Conservation (phyloP, 1,140 invertebrate species). For the Drosophila neocordata region DNA sequence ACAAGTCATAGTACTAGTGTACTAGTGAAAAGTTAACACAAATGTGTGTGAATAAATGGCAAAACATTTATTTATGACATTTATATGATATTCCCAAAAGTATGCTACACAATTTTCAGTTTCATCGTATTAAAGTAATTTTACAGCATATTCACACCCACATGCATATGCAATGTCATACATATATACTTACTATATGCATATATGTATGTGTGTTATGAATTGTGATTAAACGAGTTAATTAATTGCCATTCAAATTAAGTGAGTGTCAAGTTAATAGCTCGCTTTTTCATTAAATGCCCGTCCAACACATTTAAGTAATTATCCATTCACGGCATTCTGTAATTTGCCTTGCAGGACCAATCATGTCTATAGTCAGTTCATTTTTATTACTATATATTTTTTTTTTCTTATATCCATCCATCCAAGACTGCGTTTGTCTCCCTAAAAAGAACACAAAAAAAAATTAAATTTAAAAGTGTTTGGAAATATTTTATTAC, state of each 20-base stretch:
- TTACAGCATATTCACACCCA: neutral
- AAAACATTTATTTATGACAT: slow-evolving; percentile 9
- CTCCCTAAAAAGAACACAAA: too few relatives aligned
- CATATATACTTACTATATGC: too few relatives aligned
- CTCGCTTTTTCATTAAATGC: neutral
- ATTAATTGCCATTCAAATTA: slow-evolving; percentile 18
- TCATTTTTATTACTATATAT: too few relatives aligned
- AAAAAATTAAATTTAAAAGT: too few relatives aligned
- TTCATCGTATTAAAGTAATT: slow-evolving; percentile 1
- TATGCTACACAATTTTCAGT: slow-evolving; percentile 1
- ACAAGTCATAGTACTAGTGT: neutral
- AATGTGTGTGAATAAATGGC: neutral
- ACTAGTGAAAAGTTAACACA: neutral
- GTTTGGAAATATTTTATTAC: too few relatives aligned
- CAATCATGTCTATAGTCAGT: too few relatives aligned
- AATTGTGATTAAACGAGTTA: slow-evolving; percentile 6
- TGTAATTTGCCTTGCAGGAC: too few relatives aligned
- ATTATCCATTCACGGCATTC: neutral
- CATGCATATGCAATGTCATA: too few relatives aligned
- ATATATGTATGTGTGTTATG: neutral
- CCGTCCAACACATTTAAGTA: neutral
- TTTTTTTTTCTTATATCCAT: too few relatives aligned
- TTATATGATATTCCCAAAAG: slow-evolving; percentile 1
- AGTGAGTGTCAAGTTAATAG: slow-evolving; percentile 10
- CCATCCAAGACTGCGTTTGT: too few relatives aligned